Base-by-base conservation (phyloP, 1,140 invertebrate genomes). In the Propsilocerus akamusi region DNA sequence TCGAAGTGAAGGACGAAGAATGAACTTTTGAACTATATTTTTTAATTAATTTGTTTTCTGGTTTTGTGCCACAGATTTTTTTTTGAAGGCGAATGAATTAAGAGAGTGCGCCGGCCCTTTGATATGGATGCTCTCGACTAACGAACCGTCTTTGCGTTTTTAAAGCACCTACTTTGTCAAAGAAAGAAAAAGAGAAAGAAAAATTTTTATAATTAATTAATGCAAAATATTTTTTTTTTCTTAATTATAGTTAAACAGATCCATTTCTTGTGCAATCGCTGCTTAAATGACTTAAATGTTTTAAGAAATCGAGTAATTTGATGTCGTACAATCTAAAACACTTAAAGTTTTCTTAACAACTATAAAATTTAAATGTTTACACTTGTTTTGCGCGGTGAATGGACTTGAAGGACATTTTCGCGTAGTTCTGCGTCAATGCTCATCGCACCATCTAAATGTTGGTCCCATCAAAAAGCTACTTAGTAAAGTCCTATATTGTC, bases 41-140 rank as follows among this genome's bases (percentile, higher is more conserved):
- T 49, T 7, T 49, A 11, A 14, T 49, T 32, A 28, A 22, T 24
- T 8, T 49, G 7, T 50, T 5, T 37, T 5, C 34, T 14, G 10
- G 14, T 41, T 41, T 17, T 8, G 10, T 17, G 34, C 12, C 14
- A 41, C 6, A 41, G 22, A 17, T 10, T 41, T 41, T 41, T 37
- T 37, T 14, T 30, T 12, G 6, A 30, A n/a, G 11, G 22, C 22
- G 34, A 41, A 46, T 48, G 26, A 47, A 49, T 76, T 74, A 81
- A 68, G 79, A 80, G 67, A 81, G 77, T 71, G 82, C 80, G 68
- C 81, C 84, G 65, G 85, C 83, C 75, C 86, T 86, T 79, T 88
- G 85, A 77, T 90, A 90, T 71, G 86, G 86, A 78, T 90, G 86
- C 71, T 90, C 86, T 75, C 81, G 69, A 78, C 81, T 73, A 82